Conservation (phyloP, 64 coral and sea anemone genomes). For the Dendrophyllia cribrosa region DNA sequence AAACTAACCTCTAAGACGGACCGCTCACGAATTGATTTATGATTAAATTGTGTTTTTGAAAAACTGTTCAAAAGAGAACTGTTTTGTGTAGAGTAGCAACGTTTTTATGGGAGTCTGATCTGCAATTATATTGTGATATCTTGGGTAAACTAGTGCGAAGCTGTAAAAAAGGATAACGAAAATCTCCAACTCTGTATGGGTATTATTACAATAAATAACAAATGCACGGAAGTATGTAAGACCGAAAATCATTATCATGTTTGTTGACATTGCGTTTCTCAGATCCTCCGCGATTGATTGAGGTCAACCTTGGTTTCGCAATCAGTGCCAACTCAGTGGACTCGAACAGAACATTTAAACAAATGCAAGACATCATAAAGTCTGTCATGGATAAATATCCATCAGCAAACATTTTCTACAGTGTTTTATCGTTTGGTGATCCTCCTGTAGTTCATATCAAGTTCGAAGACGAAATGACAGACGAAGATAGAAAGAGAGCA, state of each 20-base stretch:
- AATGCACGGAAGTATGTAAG: no score
- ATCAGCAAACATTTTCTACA: constrained; percentile 17
- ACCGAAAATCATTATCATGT: not conserved
- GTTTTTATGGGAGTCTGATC: no score
- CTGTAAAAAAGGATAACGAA: no score
- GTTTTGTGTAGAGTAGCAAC: no score
- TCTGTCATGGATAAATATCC: constrained; percentile 60
- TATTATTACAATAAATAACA: no score
- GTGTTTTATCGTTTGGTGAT: constrained; percentile 54
- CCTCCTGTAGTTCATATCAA: constrained; percentile 19
- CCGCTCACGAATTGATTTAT: no score
- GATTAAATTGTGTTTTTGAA: no score
- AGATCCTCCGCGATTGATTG: constrained; percentile 16
- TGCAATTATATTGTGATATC: no score
- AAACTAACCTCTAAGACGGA: no score
- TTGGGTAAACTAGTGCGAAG: no score
- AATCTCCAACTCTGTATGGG: no score
- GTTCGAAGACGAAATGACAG: not conserved
- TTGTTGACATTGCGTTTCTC: not conserved
- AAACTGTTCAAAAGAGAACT: no score
- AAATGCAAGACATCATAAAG: constrained; percentile 66
- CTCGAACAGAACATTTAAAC: constrained; percentile 50
- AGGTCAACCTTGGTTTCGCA: constrained; percentile 67
- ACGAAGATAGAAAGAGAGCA: not conserved
- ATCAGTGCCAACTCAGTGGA: constrained; percentile 66